These are phyloP conservation scores for Montipora cactus DNA, from an alignment of 64 coral and sea anemone genomes.

Conservation along the genomic window DNA sequence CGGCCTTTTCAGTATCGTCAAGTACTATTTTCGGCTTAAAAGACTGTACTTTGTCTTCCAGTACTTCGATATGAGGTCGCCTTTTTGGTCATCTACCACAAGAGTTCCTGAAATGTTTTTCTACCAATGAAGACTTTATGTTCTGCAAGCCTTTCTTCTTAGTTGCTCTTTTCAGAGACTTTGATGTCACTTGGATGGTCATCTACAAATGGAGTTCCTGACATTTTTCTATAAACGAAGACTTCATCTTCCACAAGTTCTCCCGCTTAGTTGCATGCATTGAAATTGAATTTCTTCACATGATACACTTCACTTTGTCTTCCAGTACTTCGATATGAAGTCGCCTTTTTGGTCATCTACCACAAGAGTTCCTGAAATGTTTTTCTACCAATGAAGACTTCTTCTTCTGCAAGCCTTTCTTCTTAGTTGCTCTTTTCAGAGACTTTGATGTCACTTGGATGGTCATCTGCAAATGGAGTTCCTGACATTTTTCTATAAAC, in stretches of 20 bases:
- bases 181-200: background rate
- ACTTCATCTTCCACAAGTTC: background rate
- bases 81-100: no score
- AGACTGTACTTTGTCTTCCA: background rate
- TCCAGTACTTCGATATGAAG: no score
- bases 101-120: no score
- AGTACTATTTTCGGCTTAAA: background rate
- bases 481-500: background rate
- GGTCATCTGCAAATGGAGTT: background rate
- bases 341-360: no score
- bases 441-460: background rate
- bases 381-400: no score
- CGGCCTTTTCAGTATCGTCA: background rate
- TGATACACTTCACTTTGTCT: slow-evolving; percentile 20
- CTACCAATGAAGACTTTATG: no score
- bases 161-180: no score
- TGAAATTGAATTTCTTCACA: background rate
- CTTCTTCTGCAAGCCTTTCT: no score
- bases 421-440: no score
- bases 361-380: no score
- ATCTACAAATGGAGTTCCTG: background rate
- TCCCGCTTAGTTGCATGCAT: background rate
- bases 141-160: no score
- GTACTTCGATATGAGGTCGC: no score
- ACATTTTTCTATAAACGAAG: background rate